A percentile compares a stretch with the other conserved stretches of the same genome.
Conservation (phyloP, 2,113 vertebrate genomes). For the Euleptes europaea region DNA sequence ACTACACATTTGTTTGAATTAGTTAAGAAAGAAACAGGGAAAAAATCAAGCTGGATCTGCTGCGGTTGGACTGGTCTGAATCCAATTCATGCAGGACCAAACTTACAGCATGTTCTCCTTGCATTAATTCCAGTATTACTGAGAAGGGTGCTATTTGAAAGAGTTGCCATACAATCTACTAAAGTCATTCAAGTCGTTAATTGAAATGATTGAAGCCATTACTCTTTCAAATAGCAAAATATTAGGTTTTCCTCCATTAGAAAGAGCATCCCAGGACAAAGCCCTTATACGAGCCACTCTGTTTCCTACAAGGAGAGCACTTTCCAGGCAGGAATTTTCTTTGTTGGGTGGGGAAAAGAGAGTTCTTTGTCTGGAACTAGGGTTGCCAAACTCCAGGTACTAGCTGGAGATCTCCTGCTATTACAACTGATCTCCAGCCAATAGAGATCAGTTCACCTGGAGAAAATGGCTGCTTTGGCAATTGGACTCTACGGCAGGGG, state of each 20-base stretch:
- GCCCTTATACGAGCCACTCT: no score
- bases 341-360: background rate
- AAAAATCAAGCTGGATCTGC: conserved; percentile 15
- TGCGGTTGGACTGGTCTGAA: background rate
- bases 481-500: no score
- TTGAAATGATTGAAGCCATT: background rate
- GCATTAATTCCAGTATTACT: background rate
- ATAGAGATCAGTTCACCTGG: no score
- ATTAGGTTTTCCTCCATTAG: background rate
- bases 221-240: conserved; percentile 4
- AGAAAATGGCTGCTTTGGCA: no score
- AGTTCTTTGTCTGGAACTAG: no score
- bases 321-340: background rate
- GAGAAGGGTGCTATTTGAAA: background rate
- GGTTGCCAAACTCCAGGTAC: no score
- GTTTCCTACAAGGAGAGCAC: no score
- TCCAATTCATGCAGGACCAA: background rate
- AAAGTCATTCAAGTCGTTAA: background rate
- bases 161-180: background rate
- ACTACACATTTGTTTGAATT: conserved; percentile 30
- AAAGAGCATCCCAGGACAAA: no score
- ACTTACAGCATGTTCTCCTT: background rate
- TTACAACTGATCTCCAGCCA: no score
- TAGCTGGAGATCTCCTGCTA: no score
- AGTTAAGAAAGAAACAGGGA: conserved; percentile 27